Conservation (phyloP, 1,140 invertebrate species). For the Papilio glaucus region DNA sequence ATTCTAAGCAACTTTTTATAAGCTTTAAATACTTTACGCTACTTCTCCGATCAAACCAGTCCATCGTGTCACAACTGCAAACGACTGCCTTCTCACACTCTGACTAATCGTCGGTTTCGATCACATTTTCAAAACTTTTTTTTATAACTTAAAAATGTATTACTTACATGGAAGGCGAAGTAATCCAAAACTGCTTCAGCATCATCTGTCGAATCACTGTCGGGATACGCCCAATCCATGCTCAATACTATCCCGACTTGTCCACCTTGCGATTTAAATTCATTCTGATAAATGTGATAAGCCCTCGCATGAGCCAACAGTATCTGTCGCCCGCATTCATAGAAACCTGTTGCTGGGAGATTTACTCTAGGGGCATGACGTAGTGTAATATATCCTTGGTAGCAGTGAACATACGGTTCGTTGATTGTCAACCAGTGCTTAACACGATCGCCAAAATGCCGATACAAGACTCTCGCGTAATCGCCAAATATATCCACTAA, state of each 20-base stretch:
- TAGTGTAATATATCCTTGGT: slow-evolving; percentile 20
- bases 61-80: too few relatives aligned
- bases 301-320: slow-evolving; percentile 44
- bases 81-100: too few relatives aligned
- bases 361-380: slow-evolving; percentile 40
- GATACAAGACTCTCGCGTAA: slow-evolving; percentile 84
- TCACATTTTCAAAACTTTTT: too few relatives aligned
- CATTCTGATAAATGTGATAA: slow-evolving; percentile 44
- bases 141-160: too few relatives aligned
- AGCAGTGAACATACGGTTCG: slow-evolving; percentile 78
- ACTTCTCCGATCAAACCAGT: too few relatives aligned
- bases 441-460: slow-evolving; percentile 85
- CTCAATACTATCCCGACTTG: slow-evolving; percentile 44
- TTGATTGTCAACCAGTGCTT: slow-evolving; percentile 88
- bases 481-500: slow-evolving; percentile 85
- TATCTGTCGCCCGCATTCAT: slow-evolving; percentile 44
- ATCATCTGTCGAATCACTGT: slow-evolving; percentile 40
- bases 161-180: slow-evolving; percentile 37
- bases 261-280: slow-evolving; percentile 42
- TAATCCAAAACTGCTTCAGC: slow-evolving; percentile 41
- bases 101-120: too few relatives aligned
- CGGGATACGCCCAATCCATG: slow-evolving; percentile 41
- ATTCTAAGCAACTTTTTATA: too few relatives aligned
- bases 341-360: slow-evolving; percentile 40
- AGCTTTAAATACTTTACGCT: too few relatives aligned